Conservation (phyloP, 2,888 invertebrate species). For the Cephus pygmeus region DNA sequence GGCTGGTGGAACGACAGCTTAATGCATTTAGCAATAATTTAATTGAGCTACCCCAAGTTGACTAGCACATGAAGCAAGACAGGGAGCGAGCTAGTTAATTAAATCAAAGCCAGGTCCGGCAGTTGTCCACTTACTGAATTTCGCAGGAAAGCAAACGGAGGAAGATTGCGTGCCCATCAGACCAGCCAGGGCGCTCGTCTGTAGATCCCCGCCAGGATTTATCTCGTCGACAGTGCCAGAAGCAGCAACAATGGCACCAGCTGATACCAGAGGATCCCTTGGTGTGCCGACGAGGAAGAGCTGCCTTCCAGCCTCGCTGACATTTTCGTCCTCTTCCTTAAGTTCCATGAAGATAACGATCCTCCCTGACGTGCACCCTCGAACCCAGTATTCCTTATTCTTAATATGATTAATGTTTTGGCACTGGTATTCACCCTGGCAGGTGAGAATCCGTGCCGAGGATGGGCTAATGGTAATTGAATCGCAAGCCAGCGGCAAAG, state of each 20-base stretch:
- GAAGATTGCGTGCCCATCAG: constrained; percentile 62
- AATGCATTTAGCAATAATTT: constrained; percentile 66
- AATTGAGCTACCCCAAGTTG: constrained; percentile 56
- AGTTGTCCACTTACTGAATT: constrained; percentile 62
- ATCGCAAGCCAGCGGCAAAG: constrained; percentile 42
- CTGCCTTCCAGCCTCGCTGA: constrained; percentile 50
- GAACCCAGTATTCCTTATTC: not conserved
- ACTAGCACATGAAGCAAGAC: constrained; percentile 24
- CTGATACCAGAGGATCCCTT: constrained; percentile 60
- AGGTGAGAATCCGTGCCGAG: constrained; percentile 11
- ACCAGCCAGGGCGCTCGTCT: constrained; percentile 58
- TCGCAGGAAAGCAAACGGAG: constrained; percentile 62
- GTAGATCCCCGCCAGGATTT: constrained; percentile 52
- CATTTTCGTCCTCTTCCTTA: constrained; percentile 57
- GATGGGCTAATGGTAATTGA: constrained; percentile 44
- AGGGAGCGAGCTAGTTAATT: constrained; percentile 54
- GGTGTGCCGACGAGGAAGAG: constrained; percentile 58
- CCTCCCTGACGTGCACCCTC: not conserved
- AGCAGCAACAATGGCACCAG: constrained; percentile 55
- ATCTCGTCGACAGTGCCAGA: constrained; percentile 51
- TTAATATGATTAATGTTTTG: not conserved
- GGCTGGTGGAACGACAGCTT: constrained; percentile 50
- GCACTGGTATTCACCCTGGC: constrained; percentile 16
- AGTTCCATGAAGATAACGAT: constrained; percentile 49
- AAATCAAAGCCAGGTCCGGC: constrained; percentile 49